A percentile compares a stretch with the other conserved stretches of the same genome.
Evolutionary conservation across 2,888 invertebrate genomes (phyloP).

Genomic region (Eilema depressum): DNA sequence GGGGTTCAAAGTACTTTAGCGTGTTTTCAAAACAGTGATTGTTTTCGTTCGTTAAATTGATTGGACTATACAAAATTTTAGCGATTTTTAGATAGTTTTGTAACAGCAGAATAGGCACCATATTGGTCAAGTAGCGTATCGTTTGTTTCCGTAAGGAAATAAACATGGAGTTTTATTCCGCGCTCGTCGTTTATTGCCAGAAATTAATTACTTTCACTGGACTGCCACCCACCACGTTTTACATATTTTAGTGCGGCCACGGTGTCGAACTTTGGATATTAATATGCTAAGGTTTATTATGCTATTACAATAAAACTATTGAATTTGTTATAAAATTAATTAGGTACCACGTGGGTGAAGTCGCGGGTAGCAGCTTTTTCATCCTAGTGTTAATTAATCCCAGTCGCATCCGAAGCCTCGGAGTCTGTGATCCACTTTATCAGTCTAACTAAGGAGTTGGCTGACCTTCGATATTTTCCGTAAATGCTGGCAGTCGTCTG

Average conservation of each 20-base stretch:
- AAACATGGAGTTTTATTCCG: slow-evolving; percentile 2
- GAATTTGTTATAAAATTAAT: not conserved
- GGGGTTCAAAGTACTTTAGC: too few species aligned
- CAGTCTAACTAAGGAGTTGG: too few species aligned
- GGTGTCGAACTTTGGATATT: slow-evolving; percentile 8
- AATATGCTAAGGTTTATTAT: slow-evolving; percentile 7
- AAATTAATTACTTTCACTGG: slow-evolving; percentile 47
- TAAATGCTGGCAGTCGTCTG: too few species aligned
- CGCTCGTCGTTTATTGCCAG: slow-evolving; percentile 15
- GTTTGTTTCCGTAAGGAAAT: slow-evolving; percentile 26
- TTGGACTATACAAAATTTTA: too few species aligned
- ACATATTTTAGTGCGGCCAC: slow-evolving; percentile 19
- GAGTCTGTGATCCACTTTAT: too few species aligned
- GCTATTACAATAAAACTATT: not conserved
- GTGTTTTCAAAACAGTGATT: too few species aligned
- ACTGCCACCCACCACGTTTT: slow-evolving; percentile 36
- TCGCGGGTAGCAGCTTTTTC: not conserved
- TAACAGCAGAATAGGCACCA: not conserved
- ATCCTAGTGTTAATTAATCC: too few species aligned
- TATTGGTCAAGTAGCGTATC: not conserved
- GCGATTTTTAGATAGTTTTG: not conserved
- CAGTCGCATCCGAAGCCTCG: too few species aligned
- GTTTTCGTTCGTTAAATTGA: too few species aligned
- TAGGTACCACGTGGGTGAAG: not conserved
- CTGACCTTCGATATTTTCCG: too few species aligned